Percentiles rank a stretch among this genome's conserved stretches.
These are phyloP conservation scores for Yponomeuta sedellus DNA, from an alignment of 2,888 invertebrate species.

Conservation along the genomic window DNA sequence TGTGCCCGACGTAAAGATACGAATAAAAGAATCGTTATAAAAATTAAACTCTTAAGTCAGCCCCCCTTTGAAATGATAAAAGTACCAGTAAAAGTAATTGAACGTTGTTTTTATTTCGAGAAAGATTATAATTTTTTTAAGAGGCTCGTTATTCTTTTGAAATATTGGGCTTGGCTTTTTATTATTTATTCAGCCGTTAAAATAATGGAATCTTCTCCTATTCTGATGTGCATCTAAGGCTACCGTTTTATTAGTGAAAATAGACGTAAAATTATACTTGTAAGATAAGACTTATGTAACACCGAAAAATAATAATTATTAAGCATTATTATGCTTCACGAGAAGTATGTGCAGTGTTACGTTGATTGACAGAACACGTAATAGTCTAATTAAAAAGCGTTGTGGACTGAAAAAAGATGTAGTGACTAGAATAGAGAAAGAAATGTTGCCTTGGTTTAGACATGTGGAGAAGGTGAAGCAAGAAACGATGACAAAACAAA, in stretches of 20 bases:
- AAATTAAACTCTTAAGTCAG: conserved; percentile 65
- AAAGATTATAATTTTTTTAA: conserved; percentile 13
- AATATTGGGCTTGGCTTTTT: background rate
- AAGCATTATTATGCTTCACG: too few relatives aligned
- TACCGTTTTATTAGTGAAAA: background rate
- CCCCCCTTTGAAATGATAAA: conserved; percentile 6
- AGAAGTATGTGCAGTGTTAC: too few relatives aligned
- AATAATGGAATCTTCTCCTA: background rate
- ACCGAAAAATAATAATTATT: too few relatives aligned
- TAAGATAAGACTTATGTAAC: background rate
- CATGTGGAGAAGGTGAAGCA: too few relatives aligned
- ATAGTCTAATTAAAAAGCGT: too few relatives aligned
- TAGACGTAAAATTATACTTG: background rate
- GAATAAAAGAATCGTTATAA: conserved; percentile 68
- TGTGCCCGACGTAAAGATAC: conserved; percentile 51
- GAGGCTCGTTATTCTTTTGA: background rate
- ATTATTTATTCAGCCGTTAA: background rate
- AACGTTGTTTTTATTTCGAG: conserved; percentile 10
- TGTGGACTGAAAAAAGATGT: too few relatives aligned
- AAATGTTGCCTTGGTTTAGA: too few relatives aligned
- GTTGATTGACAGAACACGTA: too few relatives aligned
- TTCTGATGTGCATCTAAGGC: background rate
- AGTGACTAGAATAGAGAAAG: too few relatives aligned
- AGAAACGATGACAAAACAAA: too few relatives aligned
- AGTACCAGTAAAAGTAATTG: conserved; percentile 10